Conservation (phyloP, 2,113 vertebrate genomes). For the Melanerpes formicivorus region DNA sequence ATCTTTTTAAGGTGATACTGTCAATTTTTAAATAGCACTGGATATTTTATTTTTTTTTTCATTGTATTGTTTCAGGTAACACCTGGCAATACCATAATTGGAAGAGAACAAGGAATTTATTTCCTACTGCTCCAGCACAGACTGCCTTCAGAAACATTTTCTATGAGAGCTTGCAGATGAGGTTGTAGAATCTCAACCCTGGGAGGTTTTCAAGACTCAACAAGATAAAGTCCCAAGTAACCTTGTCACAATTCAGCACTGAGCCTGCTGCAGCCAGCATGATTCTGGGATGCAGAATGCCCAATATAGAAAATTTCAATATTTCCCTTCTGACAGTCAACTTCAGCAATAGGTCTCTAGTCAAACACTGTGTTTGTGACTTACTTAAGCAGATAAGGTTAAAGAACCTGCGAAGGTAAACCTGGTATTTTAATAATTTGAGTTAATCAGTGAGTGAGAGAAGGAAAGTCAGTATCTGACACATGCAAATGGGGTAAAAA, state of each 20-base stretch:
- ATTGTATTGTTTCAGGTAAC: neutral
- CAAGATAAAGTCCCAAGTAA: neutral
- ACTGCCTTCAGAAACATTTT: neutral
- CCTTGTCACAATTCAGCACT: neutral
- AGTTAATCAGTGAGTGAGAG: neutral
- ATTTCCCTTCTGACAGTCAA: neutral
- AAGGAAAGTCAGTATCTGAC: neutral
- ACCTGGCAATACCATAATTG: neutral
- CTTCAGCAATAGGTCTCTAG: neutral
- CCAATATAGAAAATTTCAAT: neutral
- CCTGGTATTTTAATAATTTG: neutral
- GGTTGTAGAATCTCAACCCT: neutral
- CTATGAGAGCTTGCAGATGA: neutral
- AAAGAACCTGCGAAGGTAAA: neutral
- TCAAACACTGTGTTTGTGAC: neutral
- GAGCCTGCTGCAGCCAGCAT: neutral
- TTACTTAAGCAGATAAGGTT: neutral
- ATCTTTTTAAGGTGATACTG: conserved; percentile 3
- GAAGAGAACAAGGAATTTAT: conserved; percentile 3
- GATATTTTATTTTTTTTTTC: neutral
- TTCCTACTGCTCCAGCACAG: neutral
- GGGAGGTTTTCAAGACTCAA: neutral
- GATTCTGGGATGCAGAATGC: neutral
- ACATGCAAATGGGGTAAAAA: neutral
- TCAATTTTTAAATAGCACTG: neutral